Evolutionary conservation across 2,113 vertebrate species (phyloP).

Genomic region (Mugil cephalus): DNA sequence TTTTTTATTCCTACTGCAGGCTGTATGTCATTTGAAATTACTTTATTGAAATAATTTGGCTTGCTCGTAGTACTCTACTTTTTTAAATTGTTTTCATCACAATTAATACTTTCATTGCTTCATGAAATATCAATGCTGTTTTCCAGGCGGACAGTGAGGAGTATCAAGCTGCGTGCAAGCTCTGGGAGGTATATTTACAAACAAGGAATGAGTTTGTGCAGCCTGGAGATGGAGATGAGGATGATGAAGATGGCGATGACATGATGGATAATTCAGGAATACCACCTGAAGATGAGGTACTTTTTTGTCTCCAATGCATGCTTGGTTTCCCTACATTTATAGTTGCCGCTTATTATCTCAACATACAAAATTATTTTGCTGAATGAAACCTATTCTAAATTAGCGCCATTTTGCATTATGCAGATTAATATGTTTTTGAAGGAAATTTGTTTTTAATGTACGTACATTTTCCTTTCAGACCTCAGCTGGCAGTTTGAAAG

Average conservation of each 20-base stretch:
- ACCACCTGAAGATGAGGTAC: slow-evolving; percentile 91
- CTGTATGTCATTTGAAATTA: background rate
- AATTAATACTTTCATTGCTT: background rate
- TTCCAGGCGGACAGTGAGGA: slow-evolving; percentile 91
- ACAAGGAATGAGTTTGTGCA: slow-evolving; percentile 95
- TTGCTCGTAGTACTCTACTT: background rate
- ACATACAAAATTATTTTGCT: background rate
- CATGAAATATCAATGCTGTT: background rate
- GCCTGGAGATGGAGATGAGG: slow-evolving; percentile 87
- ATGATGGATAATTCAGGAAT: slow-evolving; percentile 89
- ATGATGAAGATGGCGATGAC: slow-evolving; percentile 93
- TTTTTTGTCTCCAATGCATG: background rate
- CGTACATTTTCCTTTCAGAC: slow-evolving; percentile 78
- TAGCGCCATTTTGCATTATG: background rate
- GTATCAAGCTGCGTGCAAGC: slow-evolving; percentile 93
- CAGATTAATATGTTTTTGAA: background rate
- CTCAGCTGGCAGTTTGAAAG: slow-evolving; percentile 91
- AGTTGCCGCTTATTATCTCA: background rate
- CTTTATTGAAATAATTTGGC: background rate
- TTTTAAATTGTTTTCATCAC: background rate
- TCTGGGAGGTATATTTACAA: slow-evolving; percentile 94
- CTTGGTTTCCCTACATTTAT: background rate
- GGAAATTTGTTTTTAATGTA: no score
- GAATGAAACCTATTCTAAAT: background rate
- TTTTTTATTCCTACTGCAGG: background rate